Base-by-base conservation (phyloP, 2,888 invertebrate genomes). In the Lasioglossum oenotherae region DNA sequence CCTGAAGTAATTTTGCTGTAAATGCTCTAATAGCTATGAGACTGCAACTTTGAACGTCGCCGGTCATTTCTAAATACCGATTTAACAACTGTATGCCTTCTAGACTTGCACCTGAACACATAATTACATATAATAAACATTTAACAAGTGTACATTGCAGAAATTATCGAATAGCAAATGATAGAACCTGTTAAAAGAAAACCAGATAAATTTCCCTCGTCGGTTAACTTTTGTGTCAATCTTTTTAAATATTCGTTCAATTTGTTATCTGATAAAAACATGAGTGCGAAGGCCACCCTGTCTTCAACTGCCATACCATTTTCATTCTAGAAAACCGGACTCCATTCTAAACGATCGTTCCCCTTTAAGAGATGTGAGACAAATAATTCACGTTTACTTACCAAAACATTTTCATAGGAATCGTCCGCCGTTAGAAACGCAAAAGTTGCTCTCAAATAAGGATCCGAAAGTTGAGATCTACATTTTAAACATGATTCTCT, bases 21-120 rank as follows among this genome's bases (percentile, higher is more conserved):
- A 98, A 97, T 90, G 98, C 97, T 94, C 98, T 96, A 75, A 98
- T 97, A 74, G 97, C 96, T 92, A 98, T 96, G 89, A 98, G 96
- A 92, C 98, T 97, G 31, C 97, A 98, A 41, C 98, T 98, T 96
- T 99, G 99, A 86, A 99, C 97, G 96, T 99, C 99, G 14, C 98
- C 98, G 1, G 98, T 97, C 53, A 96, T 95, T 95, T 99, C 98
- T 91, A 99, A 96, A 95, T 98, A 99, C 87, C 97, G 97, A 95
- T 98, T 98, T 91, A 99, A 96, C 91, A 99, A 96, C 84, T 97
- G 96, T 71, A 99, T 96, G 64, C 98, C 98, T 92, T 98, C 98
- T 8, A 96, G 93, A 73, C 97, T 97, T 78, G 97, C 97, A 57
- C 98, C 97, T 97, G 91, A 67, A 92, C n/a, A 91, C 35, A 74